Evolutionary conservation across 2,888 invertebrate genomes (phyloP), one percentile per base, ranked within the genome.

Genomic region (Machimus atricapillus): DNA sequence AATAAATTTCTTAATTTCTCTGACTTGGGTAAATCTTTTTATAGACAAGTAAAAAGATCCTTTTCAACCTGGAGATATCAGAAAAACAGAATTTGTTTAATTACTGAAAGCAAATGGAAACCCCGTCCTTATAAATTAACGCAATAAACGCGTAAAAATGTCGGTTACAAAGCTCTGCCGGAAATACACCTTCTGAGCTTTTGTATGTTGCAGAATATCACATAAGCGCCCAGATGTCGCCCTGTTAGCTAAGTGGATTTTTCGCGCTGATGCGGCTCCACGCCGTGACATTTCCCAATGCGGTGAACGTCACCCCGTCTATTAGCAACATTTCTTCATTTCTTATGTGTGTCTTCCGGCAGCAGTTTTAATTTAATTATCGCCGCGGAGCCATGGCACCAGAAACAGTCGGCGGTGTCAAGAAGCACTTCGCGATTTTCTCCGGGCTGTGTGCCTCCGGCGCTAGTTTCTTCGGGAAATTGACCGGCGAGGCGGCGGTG

Each of bases 391-490:
- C 37, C 34, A 79, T 79, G 79, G 12, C 79, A 79, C 8, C 79
- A 23, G 23, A 58, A 19, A 19, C 40, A 46, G 19, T n/a, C n/a
- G 8, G 23, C 23, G 46, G 43, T 0, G 6, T 5, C 23, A 79
- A 27, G 43, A 40, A 82, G 14, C 66, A 83, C 16, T 83, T 58
- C 19, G 83, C 83, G 2, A 66, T 86, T 27, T 23, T 78, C 14
- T 52, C 94, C 12, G 95, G 95, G 16, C 90, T 93, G 73, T 94
- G 93, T 90, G 95, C 94, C 7, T 93, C 94, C 6, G 91, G 92
- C 56, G 95, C 94, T 4, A 94, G 95, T 90, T 91, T 94, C 85
- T 94, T 94, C 89, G 95, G 94, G 1, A 95, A 95, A 91, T 89
- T 95, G 79, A 93, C 93, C 3, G 91, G 91, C 66, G 89, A 66